Percentiles rank a stretch among this genome's conserved stretches.
Evolutionary conservation across 2,797 vertebrate genomes (phyloP).

Genomic region (Falco novaeseelandiae): DNA sequence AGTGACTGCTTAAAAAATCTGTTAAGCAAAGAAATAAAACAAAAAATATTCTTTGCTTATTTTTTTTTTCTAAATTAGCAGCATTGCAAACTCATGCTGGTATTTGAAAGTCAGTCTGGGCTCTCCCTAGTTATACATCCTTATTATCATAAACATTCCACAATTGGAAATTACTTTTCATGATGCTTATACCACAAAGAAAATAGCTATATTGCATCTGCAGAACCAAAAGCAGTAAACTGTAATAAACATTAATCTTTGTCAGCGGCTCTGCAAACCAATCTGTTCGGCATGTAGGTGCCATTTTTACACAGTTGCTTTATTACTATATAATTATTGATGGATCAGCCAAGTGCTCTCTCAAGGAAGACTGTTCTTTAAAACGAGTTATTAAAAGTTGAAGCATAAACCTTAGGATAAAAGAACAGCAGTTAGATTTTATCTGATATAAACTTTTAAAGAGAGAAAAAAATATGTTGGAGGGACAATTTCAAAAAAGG

Average conservation of each 20-base stretch:
- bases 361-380: constrained; percentile 48
- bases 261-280: constrained; percentile 49
- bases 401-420: constrained; percentile 28
- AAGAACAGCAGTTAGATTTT: constrained; percentile 30
- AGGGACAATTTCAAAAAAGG: constrained; percentile 22
- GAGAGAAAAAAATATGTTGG: not conserved
- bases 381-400: constrained; percentile 30
- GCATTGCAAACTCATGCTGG: not conserved
- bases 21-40: not conserved
- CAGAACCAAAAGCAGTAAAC: constrained; percentile 41
- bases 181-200: not conserved
- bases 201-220: constrained; percentile 54
- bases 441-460: constrained; percentile 44
- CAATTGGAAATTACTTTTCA: constrained; percentile 25
- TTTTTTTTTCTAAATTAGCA: not conserved
- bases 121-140: not conserved
- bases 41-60: not conserved
- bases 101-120: constrained; percentile 3
- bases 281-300: constrained; percentile 7
- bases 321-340: constrained; percentile 61
- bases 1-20: not conserved
- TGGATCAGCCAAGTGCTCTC: constrained; percentile 46
- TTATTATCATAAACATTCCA: constrained; percentile 42
- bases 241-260: constrained; percentile 41
- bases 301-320: constrained; percentile 52